These are phyloP conservation scores for Cantharis nigra DNA, from an alignment of 2,888 invertebrate species.

Conservation along the genomic window DNA sequence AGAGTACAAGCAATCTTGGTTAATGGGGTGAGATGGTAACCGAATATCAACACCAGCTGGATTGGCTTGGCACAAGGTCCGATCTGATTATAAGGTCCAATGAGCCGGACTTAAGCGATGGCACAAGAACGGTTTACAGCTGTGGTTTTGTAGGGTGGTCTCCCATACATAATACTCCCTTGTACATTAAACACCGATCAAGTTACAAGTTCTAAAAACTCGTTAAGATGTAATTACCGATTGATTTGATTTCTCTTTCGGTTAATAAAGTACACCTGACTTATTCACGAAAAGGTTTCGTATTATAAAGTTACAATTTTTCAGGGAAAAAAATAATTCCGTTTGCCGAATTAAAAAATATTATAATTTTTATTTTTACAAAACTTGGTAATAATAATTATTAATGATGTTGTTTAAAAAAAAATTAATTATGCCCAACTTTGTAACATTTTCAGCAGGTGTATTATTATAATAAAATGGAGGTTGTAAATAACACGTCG, in stretches of 20 bases:
- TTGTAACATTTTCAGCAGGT: constrained; percentile 40
- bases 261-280: constrained; percentile 5
- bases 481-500: constrained; percentile 41
- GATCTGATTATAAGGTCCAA: constrained; percentile 42
- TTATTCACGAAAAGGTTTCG: not conserved
- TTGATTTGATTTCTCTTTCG: constrained; percentile 15
- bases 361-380: not conserved
- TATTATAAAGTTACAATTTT: not conserved
- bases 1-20: constrained; percentile 36
- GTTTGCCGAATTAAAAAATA: too few relatives aligned
- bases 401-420: not conserved
- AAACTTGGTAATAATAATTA: not conserved
- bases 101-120: constrained; percentile 38
- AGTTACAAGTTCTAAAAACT: constrained; percentile 28
- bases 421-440: constrained; percentile 47
- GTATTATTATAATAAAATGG: constrained; percentile 45
- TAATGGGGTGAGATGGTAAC: constrained; percentile 40
- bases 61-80: constrained; percentile 37
- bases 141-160: constrained; percentile 39
- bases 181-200: constrained; percentile 10
- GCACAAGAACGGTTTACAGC: constrained; percentile 40
- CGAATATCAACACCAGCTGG: constrained; percentile 39
- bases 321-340: not conserved
- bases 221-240: constrained; percentile 29
- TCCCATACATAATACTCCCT: constrained; percentile 23